phyloP scores from a whole-genome alignment of 1,140 invertebrate genomes.

The Caenorhabditis inopinata region DNA sequence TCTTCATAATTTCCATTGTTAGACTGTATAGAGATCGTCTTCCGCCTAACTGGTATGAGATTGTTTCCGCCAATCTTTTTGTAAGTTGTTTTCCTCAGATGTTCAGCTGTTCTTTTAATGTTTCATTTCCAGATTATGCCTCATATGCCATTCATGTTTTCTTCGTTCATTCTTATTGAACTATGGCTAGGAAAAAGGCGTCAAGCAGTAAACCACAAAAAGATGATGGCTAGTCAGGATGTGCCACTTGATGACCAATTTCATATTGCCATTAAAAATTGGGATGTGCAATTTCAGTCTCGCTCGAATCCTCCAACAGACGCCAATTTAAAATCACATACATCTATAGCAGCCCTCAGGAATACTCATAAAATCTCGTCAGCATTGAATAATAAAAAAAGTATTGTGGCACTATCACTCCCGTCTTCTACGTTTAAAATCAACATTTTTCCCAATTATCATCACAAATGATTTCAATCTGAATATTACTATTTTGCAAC shows the following conservation, averaged over 20 bases:
- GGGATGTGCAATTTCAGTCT: not conserved
- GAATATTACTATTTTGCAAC: too few species aligned
- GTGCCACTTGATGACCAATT: not conserved
- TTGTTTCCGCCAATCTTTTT: not conserved
- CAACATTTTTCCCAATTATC: too few species aligned
- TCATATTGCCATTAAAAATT: not conserved
- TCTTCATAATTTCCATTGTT: not conserved
- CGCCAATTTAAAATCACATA: too few species aligned
- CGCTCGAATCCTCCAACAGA: not conserved
- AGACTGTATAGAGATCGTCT: not conserved
- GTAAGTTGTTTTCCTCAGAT: not conserved
- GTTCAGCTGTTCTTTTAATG: not conserved
- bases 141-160: conserved; percentile 3
- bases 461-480: too few species aligned
- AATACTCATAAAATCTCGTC: too few species aligned
- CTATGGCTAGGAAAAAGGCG: not conserved
- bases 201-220: not conserved
- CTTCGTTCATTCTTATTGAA: not conserved
- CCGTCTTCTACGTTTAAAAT: too few species aligned
- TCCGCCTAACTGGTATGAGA: not conserved
- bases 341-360: too few species aligned
- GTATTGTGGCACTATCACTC: too few species aligned
- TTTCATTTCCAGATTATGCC: not conserved
- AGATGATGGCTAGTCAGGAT: not conserved
- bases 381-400: too few species aligned